Evolutionary conservation across 2,797 vertebrate species (phyloP), one percentile per base, ranked within the genome.

Genomic region (Remorina albescens): DNA sequence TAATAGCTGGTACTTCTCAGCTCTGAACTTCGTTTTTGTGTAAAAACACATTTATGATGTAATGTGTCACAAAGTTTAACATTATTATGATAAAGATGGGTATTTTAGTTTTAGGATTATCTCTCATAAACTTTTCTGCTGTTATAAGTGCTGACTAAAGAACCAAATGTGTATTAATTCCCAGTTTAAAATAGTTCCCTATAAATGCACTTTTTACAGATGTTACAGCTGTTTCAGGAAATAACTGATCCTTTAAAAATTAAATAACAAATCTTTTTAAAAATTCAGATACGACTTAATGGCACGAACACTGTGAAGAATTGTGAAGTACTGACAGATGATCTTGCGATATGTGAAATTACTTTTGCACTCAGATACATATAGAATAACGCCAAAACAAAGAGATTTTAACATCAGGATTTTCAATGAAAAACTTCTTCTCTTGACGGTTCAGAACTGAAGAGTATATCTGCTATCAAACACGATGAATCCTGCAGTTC

Each of bases 341-440:
- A 37, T 66, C 18, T 41, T 66, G n/a, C n/a, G n/a, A n/a, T 67
- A 59, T 13, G 61, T 55, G 6, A 23, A 37, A 50, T 50, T 65
- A 55, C 21, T 41, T n/a, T 53, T 41, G 51, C 21, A 58, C 51
- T 32, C 6, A 12, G 16, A 51, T 36, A 73, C 37, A 64, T 5
- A 39, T 6, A 42, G 3, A 61, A 54, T 26, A 49, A 23, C 0
- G 3, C 0, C n/a, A 21, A 69, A 60, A 6, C n/a, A 28, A 18
- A 64, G 41, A 65, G 58, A 0, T 28, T 32, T 0, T n/a, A 50
- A 59, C 12, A 34, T 32, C 26, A 80, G 65, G 46, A 67, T 32
- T 4, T 25, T 25, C 42, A 68, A 65, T 16, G n/a, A 58, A 54
- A 69, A 82, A 63, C 60, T 32, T 55, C 53, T 70, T 13, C 26